Conservation (phyloP, 2,888 invertebrate genomes). For the Hetaerina titia region DNA sequence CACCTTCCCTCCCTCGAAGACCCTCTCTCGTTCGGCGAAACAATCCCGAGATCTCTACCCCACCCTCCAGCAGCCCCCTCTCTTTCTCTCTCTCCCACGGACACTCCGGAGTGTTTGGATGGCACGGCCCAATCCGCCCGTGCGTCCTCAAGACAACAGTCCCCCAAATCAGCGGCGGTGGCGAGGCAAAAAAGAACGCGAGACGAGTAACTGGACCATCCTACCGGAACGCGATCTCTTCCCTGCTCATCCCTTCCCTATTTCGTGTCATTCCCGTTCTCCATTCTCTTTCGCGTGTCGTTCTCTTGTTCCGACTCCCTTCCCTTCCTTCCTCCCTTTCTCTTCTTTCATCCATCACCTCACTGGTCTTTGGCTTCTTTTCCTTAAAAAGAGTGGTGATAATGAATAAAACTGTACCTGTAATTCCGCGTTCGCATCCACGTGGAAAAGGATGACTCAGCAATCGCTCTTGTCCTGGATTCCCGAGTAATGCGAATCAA, state of each 20-base stretch:
- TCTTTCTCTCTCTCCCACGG: neutral
- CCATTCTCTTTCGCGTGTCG: no score
- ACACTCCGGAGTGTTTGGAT: slow-evolving; percentile 1
- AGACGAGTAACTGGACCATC: neutral
- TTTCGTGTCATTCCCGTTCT: neutral
- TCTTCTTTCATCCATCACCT: neutral
- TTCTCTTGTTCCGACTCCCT: no score
- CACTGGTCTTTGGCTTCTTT: neutral
- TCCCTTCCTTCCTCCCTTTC: no score
- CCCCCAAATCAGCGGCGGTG: neutral
- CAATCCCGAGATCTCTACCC: neutral
- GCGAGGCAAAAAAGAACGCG: neutral
- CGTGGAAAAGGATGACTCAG: no score
- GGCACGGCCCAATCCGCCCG: neutral
- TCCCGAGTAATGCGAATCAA: no score
- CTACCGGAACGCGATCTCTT: slow-evolving; percentile 22
- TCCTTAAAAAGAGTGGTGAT: neutral
- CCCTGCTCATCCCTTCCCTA: neutral
- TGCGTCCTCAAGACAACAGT: neutral
- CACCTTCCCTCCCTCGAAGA: neutral
- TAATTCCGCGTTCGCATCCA: no score
- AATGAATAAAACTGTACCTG: no score
- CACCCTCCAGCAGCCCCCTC: neutral
- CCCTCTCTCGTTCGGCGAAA: neutral
- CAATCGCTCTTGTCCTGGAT: no score